A percentile compares a stretch with the other conserved stretches of the same genome.
Conservation (phyloP, 2,113 vertebrate species). For the Anseranas semipalmata region DNA sequence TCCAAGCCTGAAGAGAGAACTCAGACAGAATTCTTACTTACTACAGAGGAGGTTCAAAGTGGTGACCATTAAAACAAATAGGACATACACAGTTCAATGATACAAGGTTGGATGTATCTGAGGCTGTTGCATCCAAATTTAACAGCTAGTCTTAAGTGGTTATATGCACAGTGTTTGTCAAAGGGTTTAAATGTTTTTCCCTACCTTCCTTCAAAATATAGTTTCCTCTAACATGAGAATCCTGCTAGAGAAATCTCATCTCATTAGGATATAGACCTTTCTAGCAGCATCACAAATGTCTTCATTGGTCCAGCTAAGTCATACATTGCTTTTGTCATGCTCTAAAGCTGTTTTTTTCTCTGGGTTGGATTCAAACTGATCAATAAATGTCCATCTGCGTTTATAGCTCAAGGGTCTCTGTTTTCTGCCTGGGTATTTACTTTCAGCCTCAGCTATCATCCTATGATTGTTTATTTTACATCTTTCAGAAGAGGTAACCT, state of each 20-base stretch:
- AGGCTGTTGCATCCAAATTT: background rate
- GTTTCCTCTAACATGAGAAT: background rate
- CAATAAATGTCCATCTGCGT: background rate
- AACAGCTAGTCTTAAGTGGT: background rate
- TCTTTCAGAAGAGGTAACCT: background rate
- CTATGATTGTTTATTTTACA: background rate
- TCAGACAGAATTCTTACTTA: background rate
- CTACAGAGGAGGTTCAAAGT: background rate
- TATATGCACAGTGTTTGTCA: background rate
- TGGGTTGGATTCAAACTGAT: background rate
- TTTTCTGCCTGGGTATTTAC: background rate
- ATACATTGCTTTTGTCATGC: background rate
- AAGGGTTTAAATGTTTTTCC: background rate
- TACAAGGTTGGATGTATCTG: background rate
- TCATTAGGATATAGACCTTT: background rate
- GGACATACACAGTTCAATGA: background rate
- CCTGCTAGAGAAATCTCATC: background rate
- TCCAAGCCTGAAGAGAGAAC: background rate
- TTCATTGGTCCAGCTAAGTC: background rate
- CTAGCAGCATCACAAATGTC: background rate
- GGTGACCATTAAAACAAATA: background rate
- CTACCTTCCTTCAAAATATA: background rate
- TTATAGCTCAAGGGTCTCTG: background rate
- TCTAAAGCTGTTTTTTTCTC: background rate
- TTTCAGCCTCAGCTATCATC: background rate